These are phyloP conservation scores for Philaethria dido DNA, from an alignment of 2,888 invertebrate genomes.

Conservation along the genomic window DNA sequence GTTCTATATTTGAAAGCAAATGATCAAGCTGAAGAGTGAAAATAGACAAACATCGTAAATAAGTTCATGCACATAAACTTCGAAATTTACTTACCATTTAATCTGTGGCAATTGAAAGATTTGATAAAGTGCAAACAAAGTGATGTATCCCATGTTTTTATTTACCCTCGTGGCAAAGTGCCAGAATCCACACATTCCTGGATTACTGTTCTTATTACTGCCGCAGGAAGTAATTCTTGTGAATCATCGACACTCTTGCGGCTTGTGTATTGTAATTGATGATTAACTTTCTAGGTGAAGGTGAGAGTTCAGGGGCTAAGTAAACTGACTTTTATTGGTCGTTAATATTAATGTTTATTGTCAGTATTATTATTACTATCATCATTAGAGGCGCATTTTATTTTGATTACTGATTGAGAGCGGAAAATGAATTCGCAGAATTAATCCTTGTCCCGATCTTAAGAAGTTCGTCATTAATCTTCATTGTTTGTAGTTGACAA, in stretches of 20 bases:
- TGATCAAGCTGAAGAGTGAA: not conserved
- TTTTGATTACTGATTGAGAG: constrained; percentile 42
- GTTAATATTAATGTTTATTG: constrained; percentile 16
- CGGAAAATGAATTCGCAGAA: constrained; percentile 46
- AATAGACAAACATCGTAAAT: constrained; percentile 5
- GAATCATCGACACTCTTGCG: constrained; percentile 54
- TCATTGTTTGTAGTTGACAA: constrained; percentile 41
- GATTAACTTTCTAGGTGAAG: constrained; percentile 42
- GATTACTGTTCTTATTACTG: constrained; percentile 58
- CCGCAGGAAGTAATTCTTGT: constrained; percentile 50
- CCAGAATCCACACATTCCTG: constrained; percentile 65
- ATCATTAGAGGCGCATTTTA: constrained; percentile 27
- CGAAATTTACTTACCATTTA: constrained; percentile 5
- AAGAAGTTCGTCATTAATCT: constrained; percentile 49
- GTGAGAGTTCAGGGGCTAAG: constrained; percentile 33
- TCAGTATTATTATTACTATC: constrained; percentile 29
- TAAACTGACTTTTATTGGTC: not conserved
- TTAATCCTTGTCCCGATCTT: constrained; percentile 47
- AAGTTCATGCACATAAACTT: constrained; percentile 11
- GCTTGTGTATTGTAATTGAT: constrained; percentile 16
- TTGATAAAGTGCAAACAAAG: constrained; percentile 63
- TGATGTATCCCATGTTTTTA: constrained; percentile 55
- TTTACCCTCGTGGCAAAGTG: constrained; percentile 57
- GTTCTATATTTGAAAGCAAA: constrained; percentile 3
- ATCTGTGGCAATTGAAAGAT: constrained; percentile 50